Evolutionary conservation across 1,140 invertebrate species (phyloP).

Genomic region (Philotrypesis tridentata): DNA sequence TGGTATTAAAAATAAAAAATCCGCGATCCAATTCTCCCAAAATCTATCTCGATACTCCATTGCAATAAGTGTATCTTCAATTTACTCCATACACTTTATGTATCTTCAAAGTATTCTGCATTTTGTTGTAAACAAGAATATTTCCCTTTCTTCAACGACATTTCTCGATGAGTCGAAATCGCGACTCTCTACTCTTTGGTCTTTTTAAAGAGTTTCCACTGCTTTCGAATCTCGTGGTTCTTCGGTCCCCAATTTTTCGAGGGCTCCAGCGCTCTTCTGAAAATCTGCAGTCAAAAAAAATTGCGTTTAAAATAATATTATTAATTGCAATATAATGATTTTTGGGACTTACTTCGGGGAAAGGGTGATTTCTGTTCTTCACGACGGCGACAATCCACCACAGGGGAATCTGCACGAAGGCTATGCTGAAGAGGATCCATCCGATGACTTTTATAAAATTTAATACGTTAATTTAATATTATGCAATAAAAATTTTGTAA

Average conservation of each 20-base stretch:
- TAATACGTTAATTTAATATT: not conserved
- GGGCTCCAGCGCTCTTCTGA: slow-evolving; percentile 72
- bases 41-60: too few relatives aligned
- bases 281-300: slow-evolving; percentile 69
- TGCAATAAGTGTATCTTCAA: not conserved
- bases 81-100: not conserved
- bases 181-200: not conserved
- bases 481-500: too few relatives aligned
- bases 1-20: not conserved
- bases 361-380: slow-evolving; percentile 53
- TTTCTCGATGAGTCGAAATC: not conserved
- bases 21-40: not conserved
- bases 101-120: not conserved
- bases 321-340: not conserved
- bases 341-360: slow-evolving; percentile 22
- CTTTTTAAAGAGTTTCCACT: slow-evolving; percentile 69
- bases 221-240: slow-evolving; percentile 62
- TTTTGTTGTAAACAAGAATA: not conserved
- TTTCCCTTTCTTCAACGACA: not conserved
- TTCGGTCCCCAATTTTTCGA: slow-evolving; percentile 78
- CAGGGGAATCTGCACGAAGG: slow-evolving; percentile 69
- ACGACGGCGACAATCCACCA: slow-evolving; percentile 63
- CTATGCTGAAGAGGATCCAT: slow-evolving; percentile 66
- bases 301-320: not conserved
- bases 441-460: slow-evolving; percentile 61